Conservation (phyloP, 2,113 vertebrate species). For the Lepisosteus osseus region DNA sequence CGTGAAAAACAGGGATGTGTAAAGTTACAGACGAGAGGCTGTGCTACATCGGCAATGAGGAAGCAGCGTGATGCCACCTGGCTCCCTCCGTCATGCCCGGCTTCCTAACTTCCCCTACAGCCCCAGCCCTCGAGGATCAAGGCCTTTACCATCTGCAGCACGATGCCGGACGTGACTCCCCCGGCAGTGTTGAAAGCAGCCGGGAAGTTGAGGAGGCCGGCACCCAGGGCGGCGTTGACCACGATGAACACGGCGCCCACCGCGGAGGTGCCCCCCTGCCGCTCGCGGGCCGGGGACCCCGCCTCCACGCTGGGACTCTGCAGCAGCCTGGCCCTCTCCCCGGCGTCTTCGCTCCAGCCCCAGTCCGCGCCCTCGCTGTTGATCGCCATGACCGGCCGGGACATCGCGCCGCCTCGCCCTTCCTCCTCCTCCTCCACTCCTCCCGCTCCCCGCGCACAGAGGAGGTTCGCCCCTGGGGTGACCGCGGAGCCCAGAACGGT, state of each 20-base stretch:
- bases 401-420: slow-evolving; percentile 45
- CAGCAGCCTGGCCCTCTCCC: slow-evolving; percentile 83
- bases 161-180: slow-evolving; percentile 76
- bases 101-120: no score
- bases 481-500: no score
- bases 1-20: no score
- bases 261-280: slow-evolving; percentile 59
- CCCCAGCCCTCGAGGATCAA: neutral
- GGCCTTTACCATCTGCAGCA: slow-evolving; percentile 82
- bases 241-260: slow-evolving; percentile 88
- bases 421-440: no score
- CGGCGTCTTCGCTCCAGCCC: slow-evolving; percentile 70
- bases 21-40: no score
- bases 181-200: slow-evolving; percentile 91
- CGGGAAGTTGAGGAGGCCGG: slow-evolving; percentile 93
- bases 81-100: no score
- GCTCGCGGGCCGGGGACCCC: slow-evolving; percentile 26
- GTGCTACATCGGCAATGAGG: no score
- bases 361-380: slow-evolving; percentile 79
- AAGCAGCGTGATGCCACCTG: no score
- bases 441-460: neutral
- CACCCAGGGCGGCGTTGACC: slow-evolving; percentile 90
- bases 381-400: slow-evolving; percentile 65
- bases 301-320: slow-evolving; percentile 86
- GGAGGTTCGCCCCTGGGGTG: no score